Conservation (phyloP, 2,113 vertebrate species). For the Cisticola juncidis region DNA sequence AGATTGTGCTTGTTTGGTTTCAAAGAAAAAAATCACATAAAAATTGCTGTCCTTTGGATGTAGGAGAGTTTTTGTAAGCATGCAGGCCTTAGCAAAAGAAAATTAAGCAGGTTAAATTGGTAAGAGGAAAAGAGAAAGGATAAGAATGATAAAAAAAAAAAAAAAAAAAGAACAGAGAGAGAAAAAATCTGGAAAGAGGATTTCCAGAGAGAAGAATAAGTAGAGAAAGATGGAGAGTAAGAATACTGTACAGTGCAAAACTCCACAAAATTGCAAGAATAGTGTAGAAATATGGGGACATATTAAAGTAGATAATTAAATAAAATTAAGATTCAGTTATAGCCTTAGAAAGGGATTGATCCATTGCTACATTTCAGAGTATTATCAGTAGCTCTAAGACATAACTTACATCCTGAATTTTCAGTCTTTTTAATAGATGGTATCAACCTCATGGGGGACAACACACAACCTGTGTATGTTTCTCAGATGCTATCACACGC, state of each 20-base stretch:
- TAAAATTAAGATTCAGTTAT: neutral
- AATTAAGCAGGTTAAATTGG: neutral
- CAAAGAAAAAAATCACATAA: neutral
- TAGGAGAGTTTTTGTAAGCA: neutral
- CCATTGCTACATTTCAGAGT: neutral
- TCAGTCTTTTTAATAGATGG: neutral
- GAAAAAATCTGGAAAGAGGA: neutral
- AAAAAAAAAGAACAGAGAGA: neutral
- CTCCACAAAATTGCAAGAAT: fast-evolving
- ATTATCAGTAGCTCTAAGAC: neutral
- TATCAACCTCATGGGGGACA: neutral
- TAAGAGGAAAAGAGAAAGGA: neutral
- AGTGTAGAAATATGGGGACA: neutral
- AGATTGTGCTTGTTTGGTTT: neutral
- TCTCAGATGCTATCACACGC: constrained; percentile 7
- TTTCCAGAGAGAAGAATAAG: neutral
- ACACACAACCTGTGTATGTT: neutral
- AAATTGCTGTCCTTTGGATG: neutral
- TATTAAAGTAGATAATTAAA: neutral
- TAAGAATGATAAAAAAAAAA: neutral
- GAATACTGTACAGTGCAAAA: neutral
- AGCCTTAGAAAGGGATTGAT: neutral
- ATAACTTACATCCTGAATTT: neutral
- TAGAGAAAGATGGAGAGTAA: neutral
- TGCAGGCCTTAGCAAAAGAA: neutral